Evolutionary conservation across 2,113 vertebrate species (phyloP).

Genomic region (Mustelus asterias): DNA sequence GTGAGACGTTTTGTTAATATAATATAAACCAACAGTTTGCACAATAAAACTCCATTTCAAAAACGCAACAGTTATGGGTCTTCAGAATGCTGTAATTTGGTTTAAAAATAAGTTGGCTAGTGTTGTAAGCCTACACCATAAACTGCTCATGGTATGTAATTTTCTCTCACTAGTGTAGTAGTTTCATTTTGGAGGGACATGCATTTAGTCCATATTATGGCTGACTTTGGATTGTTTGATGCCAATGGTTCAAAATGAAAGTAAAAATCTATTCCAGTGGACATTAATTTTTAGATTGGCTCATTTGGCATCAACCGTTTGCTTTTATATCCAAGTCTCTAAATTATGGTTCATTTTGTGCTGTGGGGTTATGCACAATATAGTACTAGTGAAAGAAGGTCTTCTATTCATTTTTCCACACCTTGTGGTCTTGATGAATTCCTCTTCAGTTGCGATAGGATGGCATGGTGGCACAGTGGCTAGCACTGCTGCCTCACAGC

Average conservation of each 20-base stretch:
- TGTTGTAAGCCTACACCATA: background rate
- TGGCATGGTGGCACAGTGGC: no score
- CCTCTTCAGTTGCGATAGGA: background rate
- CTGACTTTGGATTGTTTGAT: background rate
- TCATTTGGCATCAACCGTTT: background rate
- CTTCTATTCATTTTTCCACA: background rate
- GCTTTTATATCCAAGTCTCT: background rate
- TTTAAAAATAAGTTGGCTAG: background rate
- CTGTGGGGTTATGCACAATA: background rate
- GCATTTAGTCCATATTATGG: background rate
- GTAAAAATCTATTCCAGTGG: background rate
- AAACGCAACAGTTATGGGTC: background rate
- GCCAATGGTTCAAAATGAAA: background rate
- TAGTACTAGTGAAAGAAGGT: background rate
- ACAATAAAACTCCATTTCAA: background rate
- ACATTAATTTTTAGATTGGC: background rate
- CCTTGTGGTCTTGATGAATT: background rate
- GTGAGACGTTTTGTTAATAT: background rate
- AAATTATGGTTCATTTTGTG: background rate
- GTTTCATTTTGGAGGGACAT: background rate
- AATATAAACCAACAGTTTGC: background rate
- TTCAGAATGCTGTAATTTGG: background rate
- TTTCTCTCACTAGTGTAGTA: background rate
- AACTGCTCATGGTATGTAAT: background rate
- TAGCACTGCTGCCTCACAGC: no score